Conservation (phyloP, 1,140 invertebrate genomes). For the Zaprionus inermis region DNA sequence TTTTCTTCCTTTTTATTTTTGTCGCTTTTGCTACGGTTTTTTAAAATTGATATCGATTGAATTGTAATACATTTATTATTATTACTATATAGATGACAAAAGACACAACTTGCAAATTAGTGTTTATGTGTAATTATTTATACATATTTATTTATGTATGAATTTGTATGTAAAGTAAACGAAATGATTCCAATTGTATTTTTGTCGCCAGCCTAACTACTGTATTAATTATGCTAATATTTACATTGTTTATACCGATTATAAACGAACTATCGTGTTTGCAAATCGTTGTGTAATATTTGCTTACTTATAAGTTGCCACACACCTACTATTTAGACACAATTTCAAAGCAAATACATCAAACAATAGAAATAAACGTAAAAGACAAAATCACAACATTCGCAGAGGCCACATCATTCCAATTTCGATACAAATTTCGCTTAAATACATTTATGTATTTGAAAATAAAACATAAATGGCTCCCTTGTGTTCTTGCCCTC, state of each 20-base stretch:
- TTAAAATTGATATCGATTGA: conserved; percentile 41
- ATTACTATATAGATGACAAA: conserved; percentile 54
- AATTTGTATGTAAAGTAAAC: conserved; percentile 69
- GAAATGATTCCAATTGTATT: conserved; percentile 63
- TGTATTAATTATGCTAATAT: conserved; percentile 81
- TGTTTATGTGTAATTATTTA: conserved; percentile 62
- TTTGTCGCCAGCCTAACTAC: conserved; percentile 79
- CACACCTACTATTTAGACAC: conserved; percentile 46
- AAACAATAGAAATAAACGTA: conserved; percentile 26
- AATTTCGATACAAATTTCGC: conserved; percentile 33
- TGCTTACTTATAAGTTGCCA: conserved; percentile 80
- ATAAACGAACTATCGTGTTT: conserved; percentile 70
- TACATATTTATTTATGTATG: conserved; percentile 55
- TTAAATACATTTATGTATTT: conserved; percentile 43
- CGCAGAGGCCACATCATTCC: conserved; percentile 66
- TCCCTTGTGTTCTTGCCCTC: conserved; percentile 38
- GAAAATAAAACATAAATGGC: conserved; percentile 38
- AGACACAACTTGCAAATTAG: conserved; percentile 63
- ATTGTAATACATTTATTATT: conserved; percentile 50
- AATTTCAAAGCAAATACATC: conserved; percentile 45
- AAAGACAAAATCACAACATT: conserved; percentile 27
- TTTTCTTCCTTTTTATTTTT: conserved; percentile 40
- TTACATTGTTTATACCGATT: conserved; percentile 75
- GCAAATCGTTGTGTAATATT: conserved; percentile 81
- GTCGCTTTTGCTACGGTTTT: conserved; percentile 59